Evolutionary conservation across 2,113 vertebrate genomes (phyloP), one percentile per base, ranked within the genome.

Genomic region (Callorhinus ursinus): DNA sequence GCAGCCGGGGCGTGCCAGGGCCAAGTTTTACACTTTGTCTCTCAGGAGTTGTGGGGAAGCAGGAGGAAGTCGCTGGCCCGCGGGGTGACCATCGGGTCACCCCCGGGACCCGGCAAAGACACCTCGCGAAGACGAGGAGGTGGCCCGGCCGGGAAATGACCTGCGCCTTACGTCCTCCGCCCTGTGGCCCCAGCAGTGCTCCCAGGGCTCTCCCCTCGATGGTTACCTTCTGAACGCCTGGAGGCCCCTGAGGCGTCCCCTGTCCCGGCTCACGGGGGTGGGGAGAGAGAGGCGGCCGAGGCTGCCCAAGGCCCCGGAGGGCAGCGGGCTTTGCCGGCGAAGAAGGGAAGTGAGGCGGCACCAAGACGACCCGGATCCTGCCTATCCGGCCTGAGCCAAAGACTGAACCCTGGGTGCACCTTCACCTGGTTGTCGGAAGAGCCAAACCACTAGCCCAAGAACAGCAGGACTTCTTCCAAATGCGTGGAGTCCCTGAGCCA

Each of bases 321-420:
- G 6, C 33, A 65, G 36, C 2, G 5, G 1, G n/a, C 33, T n/a
- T n/a, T 13, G 49, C 9, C 4, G 0, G 0, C 1, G 4, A 6
- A 63, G 24, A n/a, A 90, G 42, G 59, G 22, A 83, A 76, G 39
- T n/a, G 31, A 93, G 85, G 5, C 53, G 31, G 15, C 59, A 36
- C 31, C 49, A 0, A 19, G 26, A 61, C 31, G 0, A 15, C 83
- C 67, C 7, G 2, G 7, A 76, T 59, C 51, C 2, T 8, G 71
- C 18, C 67, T 4, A 9, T 21, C 24, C 2, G 7, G 33, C 22
- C 3, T 1, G 69, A 84, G 18, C 26, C 87, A 19, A 95, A 80
- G 15, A 28, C 71, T 55, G n/a, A 46, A 26, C 65, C 19, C n/a
- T 14, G 59, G 55, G 18, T 28, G 42, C 42, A 15, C 21, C 46